These are phyloP conservation scores for Miltochrista miniata DNA, from an alignment of 2,888 invertebrate genomes.

Conservation along the genomic window DNA sequence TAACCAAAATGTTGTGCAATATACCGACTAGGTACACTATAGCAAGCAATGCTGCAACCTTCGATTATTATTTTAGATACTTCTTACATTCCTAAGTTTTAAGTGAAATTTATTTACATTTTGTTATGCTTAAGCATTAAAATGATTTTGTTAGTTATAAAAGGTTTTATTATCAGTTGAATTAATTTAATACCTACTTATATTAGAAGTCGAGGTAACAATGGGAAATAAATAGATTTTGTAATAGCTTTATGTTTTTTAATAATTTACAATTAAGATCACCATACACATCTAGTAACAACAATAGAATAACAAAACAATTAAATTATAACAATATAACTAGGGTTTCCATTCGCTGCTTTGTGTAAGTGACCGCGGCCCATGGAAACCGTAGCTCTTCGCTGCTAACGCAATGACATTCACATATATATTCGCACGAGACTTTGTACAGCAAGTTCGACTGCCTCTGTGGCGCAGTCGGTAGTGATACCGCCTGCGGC, in stretches of 20 bases:
- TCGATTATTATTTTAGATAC: not conserved
- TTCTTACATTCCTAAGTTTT: slow-evolving; percentile 19
- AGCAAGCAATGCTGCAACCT: slow-evolving; percentile 3
- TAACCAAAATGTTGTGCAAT: slow-evolving; percentile 17
- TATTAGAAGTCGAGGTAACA: slow-evolving; percentile 16
- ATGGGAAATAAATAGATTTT: slow-evolving; percentile 33
- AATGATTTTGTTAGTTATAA: slow-evolving; percentile 4
- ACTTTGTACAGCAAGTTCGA: slow-evolving; percentile 26
- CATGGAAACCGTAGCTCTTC: slow-evolving; percentile 7
- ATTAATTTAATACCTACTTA: slow-evolving; percentile 12
- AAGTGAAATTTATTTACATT: slow-evolving; percentile 12
- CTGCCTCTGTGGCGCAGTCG: too few relatives aligned
- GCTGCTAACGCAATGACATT: slow-evolving; percentile 5
- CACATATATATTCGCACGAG: slow-evolving; percentile 13
- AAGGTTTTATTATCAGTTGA: not conserved
- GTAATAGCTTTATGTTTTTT: slow-evolving; percentile 21
- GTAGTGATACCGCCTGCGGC: too few relatives aligned
- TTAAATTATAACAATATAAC: slow-evolving; percentile 12
- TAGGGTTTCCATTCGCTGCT: slow-evolving; percentile 6
- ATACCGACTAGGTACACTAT: slow-evolving; percentile 4
- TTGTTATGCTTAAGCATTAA: slow-evolving; percentile 8
- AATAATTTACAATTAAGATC: slow-evolving; percentile 44
- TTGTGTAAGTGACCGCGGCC: too few relatives aligned
- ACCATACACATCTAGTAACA: slow-evolving; percentile 61
- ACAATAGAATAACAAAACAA: slow-evolving; percentile 28